Base-by-base conservation (phyloP, 2,888 invertebrate species). In the Lasioglossum vierecki region DNA sequence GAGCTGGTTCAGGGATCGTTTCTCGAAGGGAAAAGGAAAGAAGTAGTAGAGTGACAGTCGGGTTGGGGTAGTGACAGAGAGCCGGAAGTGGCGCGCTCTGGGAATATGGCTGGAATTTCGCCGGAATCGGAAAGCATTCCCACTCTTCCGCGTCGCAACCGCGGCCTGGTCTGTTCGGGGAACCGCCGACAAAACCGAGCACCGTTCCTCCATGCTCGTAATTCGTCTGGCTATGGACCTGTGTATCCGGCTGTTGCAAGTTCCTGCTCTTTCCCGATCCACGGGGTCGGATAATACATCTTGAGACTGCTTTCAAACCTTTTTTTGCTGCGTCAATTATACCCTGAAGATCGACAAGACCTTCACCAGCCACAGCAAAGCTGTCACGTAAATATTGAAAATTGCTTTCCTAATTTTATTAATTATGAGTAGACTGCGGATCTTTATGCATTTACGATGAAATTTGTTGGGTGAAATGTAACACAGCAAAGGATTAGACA, bases 61-160 rank as follows among this genome's bases (percentile, higher is more conserved):
- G 84, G 22, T 35, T 22, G 22, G 35, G 22, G 66, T 9, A 85
- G 75, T 70, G 66, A 70, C 66, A 85, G 44, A 76, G 78, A 84
- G 71, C 68, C 87, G 91, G 88, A 91, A 90, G 91, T 88, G 86
- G 75, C 84, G 80, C 72, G 85, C 82, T 82, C 81, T 79, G 83
- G 88, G 88, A 92, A 91, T 91, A 92, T 89, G 91, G 80, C 86
- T 77, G 80, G 88, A 91, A 91, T 91, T 91, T 89, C 81, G 84
- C 88, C 90, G 91, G 92, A 92, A 92, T 82, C 91, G 90, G 89
- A 89, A 93, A 92, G 88, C 92, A 88, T 89, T 91, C 84, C 84
- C 84, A 88, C 87, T 89, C 89, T 92, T 92, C 92, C 91, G 89
- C 88, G 82, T 88, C 85, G 87, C 80, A 82, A 90, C 88, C 88